Evolutionary conservation across 2,888 invertebrate genomes (phyloP), one percentile per base, ranked within the genome.

Genomic region (Cactoblastis cactorum): DNA sequence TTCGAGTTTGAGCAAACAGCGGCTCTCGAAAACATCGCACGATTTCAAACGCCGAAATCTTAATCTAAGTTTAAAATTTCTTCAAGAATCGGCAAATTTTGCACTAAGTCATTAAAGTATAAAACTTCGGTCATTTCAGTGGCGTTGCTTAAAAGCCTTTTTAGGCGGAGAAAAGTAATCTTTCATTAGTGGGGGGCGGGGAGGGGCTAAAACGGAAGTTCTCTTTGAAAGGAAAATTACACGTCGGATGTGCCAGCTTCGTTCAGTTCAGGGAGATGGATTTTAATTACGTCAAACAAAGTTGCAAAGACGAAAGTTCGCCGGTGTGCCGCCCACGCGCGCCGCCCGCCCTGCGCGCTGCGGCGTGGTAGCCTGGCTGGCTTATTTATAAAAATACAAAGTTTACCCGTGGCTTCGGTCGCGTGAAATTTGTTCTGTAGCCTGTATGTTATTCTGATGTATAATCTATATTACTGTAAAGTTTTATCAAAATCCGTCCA

Each of bases 51-150:
- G 79, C 85, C 81, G 77, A 80, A 87, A 86, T 88, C 86, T 87
- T 88, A 89, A 88, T 87, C 87, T 87, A 87, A 88, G 89, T 89
- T 89, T 88, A 89, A 88, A 87, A 85, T 85, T 87, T 88, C 83
- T 86, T 80, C 74, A 83, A 72, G 80, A 85, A 88, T 89, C 89
- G 82, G 84, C 87, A 77, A 87, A 87, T 86, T 89, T 88, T 81
- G 83, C 84, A 89, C 87, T 89, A 89, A 89, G 89, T 89, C 89
- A 89, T 89, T 88, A 89, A 89, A 89, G 89, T 88, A 86, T 86
- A 82, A 88, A 89, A 89, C 83, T 89, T 89, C 82, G 85, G 88
- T 87, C 87, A 89, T 89, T 89, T 87, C 78, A 80, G 76, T 79
- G 82, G 86, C 86, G 86, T 80, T 88, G 84, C 87, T 88, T 89